Percentiles rank a stretch among this genome's conserved stretches.
These are phyloP conservation scores for Zapornia atra DNA, from an alignment of 2,113 vertebrate genomes.

Conservation along the genomic window DNA sequence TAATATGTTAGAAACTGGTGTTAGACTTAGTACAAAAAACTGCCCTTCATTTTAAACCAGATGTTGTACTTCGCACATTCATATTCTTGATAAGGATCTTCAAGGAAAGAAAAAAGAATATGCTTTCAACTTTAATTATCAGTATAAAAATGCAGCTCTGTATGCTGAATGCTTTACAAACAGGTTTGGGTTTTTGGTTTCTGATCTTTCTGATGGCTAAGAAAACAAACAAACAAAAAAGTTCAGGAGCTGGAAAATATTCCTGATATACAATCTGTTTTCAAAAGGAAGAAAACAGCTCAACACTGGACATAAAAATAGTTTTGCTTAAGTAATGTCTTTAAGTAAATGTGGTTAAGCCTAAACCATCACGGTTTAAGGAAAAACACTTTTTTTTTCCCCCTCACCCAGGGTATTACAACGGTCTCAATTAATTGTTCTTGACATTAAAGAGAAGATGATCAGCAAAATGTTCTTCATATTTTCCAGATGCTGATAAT, in stretches of 20 bases:
- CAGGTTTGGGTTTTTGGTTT: not conserved
- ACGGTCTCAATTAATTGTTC: not conserved
- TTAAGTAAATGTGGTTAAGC: not conserved
- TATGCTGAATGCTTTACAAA: not conserved
- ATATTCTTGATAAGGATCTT: not conserved
- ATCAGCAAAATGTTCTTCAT: not conserved
- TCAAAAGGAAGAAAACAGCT: not conserved
- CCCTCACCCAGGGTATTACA: not conserved
- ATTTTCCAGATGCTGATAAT: not conserved
- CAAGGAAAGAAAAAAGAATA: not conserved
- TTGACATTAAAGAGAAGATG: not conserved
- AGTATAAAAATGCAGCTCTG: constrained; percentile 14
- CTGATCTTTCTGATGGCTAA: constrained; percentile 32
- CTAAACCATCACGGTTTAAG: not conserved
- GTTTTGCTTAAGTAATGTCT: not conserved
- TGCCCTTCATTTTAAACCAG: not conserved
- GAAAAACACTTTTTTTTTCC: not conserved
- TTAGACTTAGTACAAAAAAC: not conserved
- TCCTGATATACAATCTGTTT: not conserved
- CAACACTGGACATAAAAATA: not conserved
- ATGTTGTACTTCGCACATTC: not conserved
- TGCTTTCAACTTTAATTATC: not conserved
- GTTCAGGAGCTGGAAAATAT: not conserved
- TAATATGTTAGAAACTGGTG: not conserved
- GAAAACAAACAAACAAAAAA: not conserved